A percentile compares a stretch with the other conserved stretches of the same genome.
phyloP scores from a whole-genome alignment of 2,113 vertebrate species.

The Quiscalus mexicanus region DNA sequence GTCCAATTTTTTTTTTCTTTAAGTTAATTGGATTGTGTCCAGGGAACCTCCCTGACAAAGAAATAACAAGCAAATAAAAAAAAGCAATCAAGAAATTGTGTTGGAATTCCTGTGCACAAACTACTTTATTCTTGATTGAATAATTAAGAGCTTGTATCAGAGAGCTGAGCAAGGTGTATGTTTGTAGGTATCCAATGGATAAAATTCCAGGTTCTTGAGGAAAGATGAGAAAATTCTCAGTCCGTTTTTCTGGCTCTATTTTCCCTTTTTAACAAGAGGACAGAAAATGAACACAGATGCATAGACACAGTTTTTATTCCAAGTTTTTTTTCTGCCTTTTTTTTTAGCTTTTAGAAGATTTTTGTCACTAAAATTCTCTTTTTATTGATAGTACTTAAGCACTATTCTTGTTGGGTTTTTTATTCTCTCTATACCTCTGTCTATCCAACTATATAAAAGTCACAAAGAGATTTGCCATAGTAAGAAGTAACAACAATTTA shows the following conservation, averaged over 20 bases:
- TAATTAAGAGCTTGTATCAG: neutral
- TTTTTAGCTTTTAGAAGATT: neutral
- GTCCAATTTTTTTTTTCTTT: neutral
- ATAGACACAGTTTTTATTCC: neutral
- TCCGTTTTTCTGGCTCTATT: neutral
- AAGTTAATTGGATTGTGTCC: neutral
- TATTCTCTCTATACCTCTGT: neutral
- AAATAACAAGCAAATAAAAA: neutral
- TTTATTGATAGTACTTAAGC: neutral
- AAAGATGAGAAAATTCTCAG: neutral
- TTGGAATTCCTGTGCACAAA: neutral
- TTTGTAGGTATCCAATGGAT: neutral
- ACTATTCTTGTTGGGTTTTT: neutral
- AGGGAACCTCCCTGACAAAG: neutral
- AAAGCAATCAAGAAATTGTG: neutral
- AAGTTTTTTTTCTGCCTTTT: fast-evolving
- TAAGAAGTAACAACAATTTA: constrained; percentile 33
- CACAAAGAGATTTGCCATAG: neutral
- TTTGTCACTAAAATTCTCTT: neutral
- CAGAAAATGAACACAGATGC: neutral
- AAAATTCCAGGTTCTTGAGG: neutral
- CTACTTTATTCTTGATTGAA: neutral
- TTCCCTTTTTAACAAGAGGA: neutral
- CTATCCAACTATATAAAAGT: neutral
- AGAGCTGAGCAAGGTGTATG: neutral